A percentile compares a stretch with the other conserved stretches of the same genome.
These are phyloP conservation scores for Stigmatopora argus DNA, from an alignment of 2,113 vertebrate genomes.

Conservation along the genomic window DNA sequence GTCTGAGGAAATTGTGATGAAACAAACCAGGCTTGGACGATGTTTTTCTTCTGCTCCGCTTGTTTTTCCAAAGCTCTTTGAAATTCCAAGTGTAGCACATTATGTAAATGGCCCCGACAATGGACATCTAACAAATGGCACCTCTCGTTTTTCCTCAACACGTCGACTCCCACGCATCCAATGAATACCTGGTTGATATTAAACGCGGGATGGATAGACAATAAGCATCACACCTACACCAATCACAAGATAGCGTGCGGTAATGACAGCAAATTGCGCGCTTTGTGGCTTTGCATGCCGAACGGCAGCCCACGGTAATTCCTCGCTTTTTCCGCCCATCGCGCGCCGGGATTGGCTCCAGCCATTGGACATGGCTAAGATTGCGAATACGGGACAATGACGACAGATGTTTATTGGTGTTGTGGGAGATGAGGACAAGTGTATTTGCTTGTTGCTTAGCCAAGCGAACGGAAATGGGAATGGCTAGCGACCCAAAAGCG, in stretches of 20 bases:
- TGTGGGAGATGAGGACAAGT: constrained; percentile 13
- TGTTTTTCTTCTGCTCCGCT: constrained; percentile 4
- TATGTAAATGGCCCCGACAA: constrained; percentile 19
- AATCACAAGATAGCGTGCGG: constrained; percentile 11
- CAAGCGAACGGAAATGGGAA: background rate
- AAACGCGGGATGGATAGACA: constrained; percentile 2
- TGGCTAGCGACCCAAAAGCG: background rate
- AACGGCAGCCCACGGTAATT: constrained; percentile 14
- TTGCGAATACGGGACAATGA: constrained; percentile 33
- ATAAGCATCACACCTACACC: constrained; percentile 16
- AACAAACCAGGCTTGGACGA: constrained; percentile 15
- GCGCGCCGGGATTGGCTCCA: constrained; percentile 40
- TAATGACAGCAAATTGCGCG: constrained; percentile 12
- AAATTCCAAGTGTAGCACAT: constrained; percentile 17
- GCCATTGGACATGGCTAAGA: constrained; percentile 37
- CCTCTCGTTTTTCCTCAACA: constrained; percentile 1
- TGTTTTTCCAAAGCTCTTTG: background rate
- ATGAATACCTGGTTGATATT: constrained; percentile 10
- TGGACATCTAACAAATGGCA: constrained; percentile 12
- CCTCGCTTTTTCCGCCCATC: constrained; percentile 22
- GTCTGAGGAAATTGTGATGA: constrained; percentile 1
- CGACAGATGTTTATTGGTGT: constrained; percentile 47
- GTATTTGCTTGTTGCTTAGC: constrained; percentile 8
- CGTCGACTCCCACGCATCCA: constrained; percentile 1
- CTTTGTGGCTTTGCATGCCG: constrained; percentile 5